phyloP scores from a whole-genome alignment of 2,797 vertebrate genomes.

The Labroides dimidiatus region DNA sequence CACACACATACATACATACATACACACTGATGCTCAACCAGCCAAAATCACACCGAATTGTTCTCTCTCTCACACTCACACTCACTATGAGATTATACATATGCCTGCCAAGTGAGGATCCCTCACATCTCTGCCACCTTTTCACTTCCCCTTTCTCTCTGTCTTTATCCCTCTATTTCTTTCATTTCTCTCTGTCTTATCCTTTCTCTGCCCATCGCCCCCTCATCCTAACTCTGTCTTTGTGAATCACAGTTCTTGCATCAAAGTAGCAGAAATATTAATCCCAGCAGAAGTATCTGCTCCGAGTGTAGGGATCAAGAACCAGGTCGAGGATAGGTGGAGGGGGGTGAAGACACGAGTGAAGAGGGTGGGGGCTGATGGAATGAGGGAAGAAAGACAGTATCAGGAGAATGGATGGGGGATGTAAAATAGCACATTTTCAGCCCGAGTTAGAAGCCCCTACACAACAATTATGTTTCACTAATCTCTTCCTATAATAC shows the following conservation, averaged over 20 bases:
- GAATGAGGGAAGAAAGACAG: constrained; percentile 46
- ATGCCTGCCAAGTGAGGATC: constrained; percentile 81
- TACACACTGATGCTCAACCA: constrained; percentile 39
- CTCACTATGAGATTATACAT: constrained; percentile 82
- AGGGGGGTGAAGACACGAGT: constrained; percentile 10
- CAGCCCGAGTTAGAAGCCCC: constrained; percentile 64
- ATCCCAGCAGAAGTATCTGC: constrained; percentile 82
- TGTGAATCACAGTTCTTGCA: constrained; percentile 81
- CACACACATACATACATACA: constrained; percentile 15
- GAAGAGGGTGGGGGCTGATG: background rate
- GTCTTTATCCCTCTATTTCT: constrained; percentile 72
- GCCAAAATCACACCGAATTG: constrained; percentile 57
- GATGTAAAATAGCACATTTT: constrained; percentile 59
- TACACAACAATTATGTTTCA: constrained; percentile 64
- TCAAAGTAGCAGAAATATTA: constrained; percentile 88
- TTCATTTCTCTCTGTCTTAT: constrained; percentile 68
- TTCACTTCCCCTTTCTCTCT: constrained; percentile 71
- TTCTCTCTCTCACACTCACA: constrained; percentile 11
- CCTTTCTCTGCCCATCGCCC: constrained; percentile 70
- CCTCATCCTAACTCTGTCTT: constrained; percentile 75
- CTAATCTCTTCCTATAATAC: constrained; percentile 72
- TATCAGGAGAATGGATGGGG: constrained; percentile 46
- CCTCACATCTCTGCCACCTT: constrained; percentile 82
- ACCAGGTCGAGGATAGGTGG: constrained; percentile 74
- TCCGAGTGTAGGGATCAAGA: constrained; percentile 83